Evolutionary conservation across 2,797 vertebrate species (phyloP).

Genomic region (Paedocypris micromegethes): DNA sequence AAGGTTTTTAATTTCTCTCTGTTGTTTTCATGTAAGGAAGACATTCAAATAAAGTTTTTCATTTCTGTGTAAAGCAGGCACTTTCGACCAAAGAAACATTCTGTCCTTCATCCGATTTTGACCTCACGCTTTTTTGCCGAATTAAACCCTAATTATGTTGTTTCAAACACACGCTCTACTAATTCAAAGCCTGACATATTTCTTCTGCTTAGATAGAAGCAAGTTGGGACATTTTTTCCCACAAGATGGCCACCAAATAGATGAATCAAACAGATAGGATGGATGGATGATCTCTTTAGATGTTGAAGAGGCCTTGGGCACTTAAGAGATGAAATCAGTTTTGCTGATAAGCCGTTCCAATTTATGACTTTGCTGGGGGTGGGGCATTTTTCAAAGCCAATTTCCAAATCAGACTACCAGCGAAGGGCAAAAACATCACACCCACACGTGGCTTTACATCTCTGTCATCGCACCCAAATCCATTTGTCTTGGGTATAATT

Average conservation of each 20-base stretch:
- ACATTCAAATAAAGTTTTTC: no score
- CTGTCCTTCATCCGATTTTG: no score
- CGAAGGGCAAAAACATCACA: conserved; percentile 16
- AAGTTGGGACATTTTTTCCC: no score
- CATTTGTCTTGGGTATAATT: conserved; percentile 32
- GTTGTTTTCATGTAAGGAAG: no score
- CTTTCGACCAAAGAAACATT: no score
- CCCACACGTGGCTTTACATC: conserved; percentile 25
- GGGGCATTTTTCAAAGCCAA: conserved; percentile 29
- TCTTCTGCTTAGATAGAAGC: no score
- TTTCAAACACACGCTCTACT: no score
- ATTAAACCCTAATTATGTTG: no score
- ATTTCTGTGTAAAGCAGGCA: no score
- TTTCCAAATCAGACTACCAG: conserved; percentile 10
- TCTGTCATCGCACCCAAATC: conserved; percentile 36
- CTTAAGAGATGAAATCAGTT: conserved; percentile 22
- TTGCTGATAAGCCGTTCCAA: conserved; percentile 30
- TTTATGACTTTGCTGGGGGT: conserved; percentile 29
- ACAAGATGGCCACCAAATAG: background rate
- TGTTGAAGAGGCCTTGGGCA: conserved; percentile 18
- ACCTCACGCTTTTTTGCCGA: no score
- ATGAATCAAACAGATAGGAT: background rate
- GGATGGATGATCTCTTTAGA: conserved; percentile 28
- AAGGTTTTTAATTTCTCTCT: no score
- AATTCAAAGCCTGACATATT: no score